Evolutionary conservation across 1,140 invertebrate species (phyloP), one percentile per base, ranked within the genome.

Genomic region (Neelides sp.): DNA sequence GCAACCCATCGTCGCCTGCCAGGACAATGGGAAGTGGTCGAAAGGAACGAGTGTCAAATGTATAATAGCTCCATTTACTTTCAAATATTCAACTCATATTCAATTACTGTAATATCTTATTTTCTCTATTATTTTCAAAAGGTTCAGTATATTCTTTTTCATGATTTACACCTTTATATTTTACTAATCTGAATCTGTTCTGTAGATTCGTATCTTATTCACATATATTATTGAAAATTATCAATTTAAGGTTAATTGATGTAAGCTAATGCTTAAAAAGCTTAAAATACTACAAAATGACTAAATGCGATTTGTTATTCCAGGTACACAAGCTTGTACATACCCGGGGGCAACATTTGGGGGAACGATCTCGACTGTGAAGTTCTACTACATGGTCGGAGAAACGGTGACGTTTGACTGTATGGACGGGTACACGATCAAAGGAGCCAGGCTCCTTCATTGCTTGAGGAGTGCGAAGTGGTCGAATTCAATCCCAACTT

Each of bases 21-120:
- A 87, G 69, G 85, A 90, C 65, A 87, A 79, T 68, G 85, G 85
- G 19, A 70, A 82, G 45, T 93, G 89, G 89, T 86, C 83, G 27
- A 77, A 82, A 50, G 75, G 78, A 26, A 69, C 82, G 15, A 28
- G 39, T 19, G 86, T 88, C 20, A 84, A 82, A 68, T 92, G 88
- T 81, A 69, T 47, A 20, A 19, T 13, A 12, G 35, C 17, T 30
- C 22, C 22, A 19, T 30, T 12, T 10, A 27, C 13, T 8, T 5
- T 27, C 15, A n/a, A n/a, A n/a, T n/a, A n/a, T n/a, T n/a, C n/a
- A n/a, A n/a, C n/a, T n/a, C n/a, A n/a, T n/a, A n/a, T n/a, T n/a
- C n/a, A n/a, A n/a, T n/a, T n/a, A n/a, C n/a, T n/a, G n/a, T n/a
- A n/a, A n/a, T n/a, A n/a, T n/a, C n/a, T n/a, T n/a, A n/a, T n/a